These are phyloP conservation scores for Drosophila mulleri DNA, from an alignment of 2,888 invertebrate species.

Conservation along the genomic window DNA sequence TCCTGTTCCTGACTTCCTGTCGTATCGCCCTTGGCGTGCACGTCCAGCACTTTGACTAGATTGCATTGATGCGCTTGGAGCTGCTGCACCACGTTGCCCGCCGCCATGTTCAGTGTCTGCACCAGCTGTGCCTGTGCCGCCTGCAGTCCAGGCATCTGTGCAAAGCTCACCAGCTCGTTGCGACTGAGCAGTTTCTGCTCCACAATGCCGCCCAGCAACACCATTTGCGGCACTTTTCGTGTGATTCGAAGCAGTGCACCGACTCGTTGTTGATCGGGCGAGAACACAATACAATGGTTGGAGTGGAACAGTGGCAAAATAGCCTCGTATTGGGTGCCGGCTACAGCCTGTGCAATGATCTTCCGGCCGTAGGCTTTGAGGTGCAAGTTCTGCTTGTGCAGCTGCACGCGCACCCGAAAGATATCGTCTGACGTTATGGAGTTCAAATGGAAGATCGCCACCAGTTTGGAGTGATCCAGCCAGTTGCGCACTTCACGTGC, in stretches of 20 bases:
- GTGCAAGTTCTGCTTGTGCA: conserved; percentile 89
- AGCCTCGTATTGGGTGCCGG: conserved; percentile 89
- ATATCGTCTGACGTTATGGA: conserved; percentile 89
- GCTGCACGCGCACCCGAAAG: conserved; percentile 88
- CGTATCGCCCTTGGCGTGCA: conserved; percentile 84
- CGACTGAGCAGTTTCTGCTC: conserved; percentile 89
- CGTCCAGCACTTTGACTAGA: conserved; percentile 89
- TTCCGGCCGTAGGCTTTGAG: conserved; percentile 88
- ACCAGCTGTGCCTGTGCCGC: conserved; percentile 89
- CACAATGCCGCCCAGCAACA: conserved; percentile 91
- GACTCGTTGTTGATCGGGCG: conserved; percentile 88
- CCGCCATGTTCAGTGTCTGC: conserved; percentile 89
- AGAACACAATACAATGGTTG: conserved; percentile 89
- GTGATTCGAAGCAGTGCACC: conserved; percentile 88
- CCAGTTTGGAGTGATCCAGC: conserved; percentile 90
- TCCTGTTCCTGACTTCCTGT: neutral
- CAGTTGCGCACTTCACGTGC: conserved; percentile 90
- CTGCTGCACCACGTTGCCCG: conserved; percentile 88
- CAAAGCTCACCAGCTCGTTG: conserved; percentile 89
- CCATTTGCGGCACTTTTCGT: conserved; percentile 89
- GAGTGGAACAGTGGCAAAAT: conserved; percentile 88
- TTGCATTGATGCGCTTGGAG: conserved; percentile 89
- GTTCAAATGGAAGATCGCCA: conserved; percentile 90
- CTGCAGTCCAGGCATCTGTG: conserved; percentile 88
- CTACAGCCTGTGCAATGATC: conserved; percentile 89